A percentile compares a stretch with the other conserved stretches of the same genome.
phyloP scores from a whole-genome alignment of 2,113 vertebrate genomes.

The Ceuthmochares aereus region DNA sequence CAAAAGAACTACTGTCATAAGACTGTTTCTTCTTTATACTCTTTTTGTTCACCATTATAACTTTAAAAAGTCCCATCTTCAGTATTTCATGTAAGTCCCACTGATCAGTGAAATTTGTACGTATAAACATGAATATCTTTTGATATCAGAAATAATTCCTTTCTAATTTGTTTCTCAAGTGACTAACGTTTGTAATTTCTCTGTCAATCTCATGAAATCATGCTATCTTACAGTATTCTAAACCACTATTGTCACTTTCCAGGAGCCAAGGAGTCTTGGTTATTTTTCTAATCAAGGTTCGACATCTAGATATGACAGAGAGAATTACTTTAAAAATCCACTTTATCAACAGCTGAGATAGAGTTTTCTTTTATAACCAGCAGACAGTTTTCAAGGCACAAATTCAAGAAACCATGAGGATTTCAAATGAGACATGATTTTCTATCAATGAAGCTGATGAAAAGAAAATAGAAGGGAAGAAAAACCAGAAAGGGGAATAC shows the following conservation, averaged over 20 bases:
- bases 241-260: background rate
- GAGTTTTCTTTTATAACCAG: background rate
- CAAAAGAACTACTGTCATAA: background rate
- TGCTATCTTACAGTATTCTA: background rate
- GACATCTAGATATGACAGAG: background rate
- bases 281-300: constrained; percentile 14
- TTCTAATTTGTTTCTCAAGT: background rate
- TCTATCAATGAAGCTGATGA: background rate
- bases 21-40: background rate
- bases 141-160: background rate
- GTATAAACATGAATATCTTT: background rate
- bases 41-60: background rate
- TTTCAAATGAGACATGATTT: background rate
- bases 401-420: background rate
- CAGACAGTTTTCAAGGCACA: background rate
- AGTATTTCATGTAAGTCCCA: background rate
- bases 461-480: constrained; percentile 8
- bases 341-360: background rate
- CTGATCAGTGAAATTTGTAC: background rate
- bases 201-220: background rate
- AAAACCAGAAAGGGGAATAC: background rate
- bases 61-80: background rate
- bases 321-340: background rate
- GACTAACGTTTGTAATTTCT: background rate
- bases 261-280: background rate